Conservation (phyloP, 2,888 invertebrate species). For the Balanococcus diminutus region DNA sequence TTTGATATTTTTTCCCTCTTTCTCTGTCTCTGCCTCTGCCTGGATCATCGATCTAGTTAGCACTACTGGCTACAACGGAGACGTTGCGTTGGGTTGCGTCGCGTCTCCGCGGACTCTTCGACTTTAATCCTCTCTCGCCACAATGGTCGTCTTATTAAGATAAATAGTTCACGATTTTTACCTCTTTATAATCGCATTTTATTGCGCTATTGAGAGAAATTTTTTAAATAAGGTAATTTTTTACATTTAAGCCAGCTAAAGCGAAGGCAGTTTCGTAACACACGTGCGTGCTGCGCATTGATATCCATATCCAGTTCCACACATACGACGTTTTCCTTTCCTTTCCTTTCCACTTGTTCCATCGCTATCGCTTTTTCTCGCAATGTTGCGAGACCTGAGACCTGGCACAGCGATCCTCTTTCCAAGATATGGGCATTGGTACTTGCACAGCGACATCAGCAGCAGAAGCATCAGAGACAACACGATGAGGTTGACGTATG, state of each 20-base stretch:
- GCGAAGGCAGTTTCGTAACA: not conserved
- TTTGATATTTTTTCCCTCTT: not conserved
- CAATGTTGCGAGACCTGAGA: too few relatives aligned
- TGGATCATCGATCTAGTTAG: not conserved
- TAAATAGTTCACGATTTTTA: slow-evolving; percentile 26
- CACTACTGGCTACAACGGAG: not conserved
- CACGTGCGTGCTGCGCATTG: not conserved
- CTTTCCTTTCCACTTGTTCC: not conserved
- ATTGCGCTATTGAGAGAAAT: slow-evolving; percentile 14
- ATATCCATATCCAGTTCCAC: not conserved
- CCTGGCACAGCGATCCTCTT: not conserved
- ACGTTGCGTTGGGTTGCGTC: not conserved
- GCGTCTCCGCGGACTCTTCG: not conserved
- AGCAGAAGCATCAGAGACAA: not conserved
- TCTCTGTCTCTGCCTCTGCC: not conserved
- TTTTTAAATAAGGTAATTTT: slow-evolving; percentile 16
- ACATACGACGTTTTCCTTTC: not conserved
- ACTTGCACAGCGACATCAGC: not conserved
- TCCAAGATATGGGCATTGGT: not conserved
- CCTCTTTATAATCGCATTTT: not conserved
- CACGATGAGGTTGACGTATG: not conserved
- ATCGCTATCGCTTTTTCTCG: too few relatives aligned
- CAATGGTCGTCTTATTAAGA: slow-evolving; percentile 23
- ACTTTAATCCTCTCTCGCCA: not conserved
- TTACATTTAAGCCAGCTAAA: not conserved